Evolutionary conservation across 1,140 invertebrate genomes (phyloP).

Genomic region (Tetramorium alpestre): DNA sequence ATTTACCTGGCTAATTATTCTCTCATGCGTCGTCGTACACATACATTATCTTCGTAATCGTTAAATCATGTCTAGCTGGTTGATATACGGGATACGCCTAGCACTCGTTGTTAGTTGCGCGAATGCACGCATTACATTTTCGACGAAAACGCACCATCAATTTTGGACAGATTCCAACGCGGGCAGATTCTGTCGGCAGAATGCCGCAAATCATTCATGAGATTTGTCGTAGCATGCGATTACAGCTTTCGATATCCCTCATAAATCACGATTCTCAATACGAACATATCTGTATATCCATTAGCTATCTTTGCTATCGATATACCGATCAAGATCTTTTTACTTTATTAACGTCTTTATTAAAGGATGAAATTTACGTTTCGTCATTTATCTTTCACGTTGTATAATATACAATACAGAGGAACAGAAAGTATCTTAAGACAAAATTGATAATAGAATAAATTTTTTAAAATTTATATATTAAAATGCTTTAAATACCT

Average conservation of each 20-base stretch:
- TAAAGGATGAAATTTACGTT: neutral
- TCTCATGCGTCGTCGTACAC: constrained; percentile 20
- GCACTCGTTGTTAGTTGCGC: constrained; percentile 25
- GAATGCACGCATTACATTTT: constrained; percentile 44
- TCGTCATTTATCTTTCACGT: neutral
- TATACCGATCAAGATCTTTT: neutral
- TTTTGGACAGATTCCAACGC: constrained; percentile 60
- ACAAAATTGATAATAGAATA: neutral
- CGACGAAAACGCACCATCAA: constrained; percentile 36
- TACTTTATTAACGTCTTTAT: constrained; percentile 1
- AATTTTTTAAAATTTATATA: neutral
- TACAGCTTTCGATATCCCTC: constrained; percentile 45
- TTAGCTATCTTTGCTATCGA: constrained; percentile 17
- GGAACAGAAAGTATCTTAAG: neutral
- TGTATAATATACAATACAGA: neutral
- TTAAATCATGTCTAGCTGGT: constrained; percentile 30
- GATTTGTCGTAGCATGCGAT: constrained; percentile 52
- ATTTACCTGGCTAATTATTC: constrained; percentile 53
- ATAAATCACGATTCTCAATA: constrained; percentile 49
- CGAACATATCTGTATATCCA: constrained; percentile 50
- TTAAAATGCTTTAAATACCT: neutral
- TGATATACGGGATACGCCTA: constrained; percentile 46
- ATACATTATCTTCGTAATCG: constrained; percentile 45
- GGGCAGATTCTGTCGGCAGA: constrained; percentile 44
- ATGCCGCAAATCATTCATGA: constrained; percentile 46